Evolutionary conservation across 2,888 invertebrate genomes (phyloP), one percentile per base, ranked within the genome.

Genomic region (Spodoptera picta): DNA sequence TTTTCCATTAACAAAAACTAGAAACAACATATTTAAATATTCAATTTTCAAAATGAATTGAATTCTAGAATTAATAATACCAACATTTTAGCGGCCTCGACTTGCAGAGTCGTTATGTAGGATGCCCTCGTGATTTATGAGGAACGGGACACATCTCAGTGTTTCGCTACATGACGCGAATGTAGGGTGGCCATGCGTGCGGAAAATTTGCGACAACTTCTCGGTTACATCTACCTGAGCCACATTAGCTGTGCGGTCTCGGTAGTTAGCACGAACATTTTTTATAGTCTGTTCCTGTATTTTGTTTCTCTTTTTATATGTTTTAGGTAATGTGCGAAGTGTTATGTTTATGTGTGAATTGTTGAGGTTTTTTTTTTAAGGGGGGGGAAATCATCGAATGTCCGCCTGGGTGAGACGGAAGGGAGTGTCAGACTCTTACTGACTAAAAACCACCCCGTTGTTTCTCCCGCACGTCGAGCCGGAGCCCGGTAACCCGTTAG

Each of bases 41-140:
- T 7, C 0, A 36, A 6, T 1, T 31, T 31, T 6, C 4, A 4
- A 31, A 31, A 31, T 31, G 2, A 0, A n/a, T n/a, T n/a, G n/a
- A 31, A 31, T 4, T 6, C 7, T 36, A 36, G 7, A 36, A 36
- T 36, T 36, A 7, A 36, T 36, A 36, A 50, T 3, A 24, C 10
- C 19, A 58, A 55, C 77, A 81, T 82, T 79, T 78, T 75, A 77
- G 76, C 36, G 31, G 56, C 64, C 62, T 62, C 41, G 61, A 67
- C 63, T 71, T 61, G 60, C 64, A 69, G 60, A 72, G 80, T 81
- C 82, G 81, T 83, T 82, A 81, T 75, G 70, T 70, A 75, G 77
- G 69, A 75, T 75, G 80, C 73, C 79, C 73, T 75, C 68, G 76
- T 86, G 87, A 86, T 85, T 87, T 85, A 87, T 83, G 85, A 78